Base-by-base conservation (phyloP, 2,797 vertebrate genomes). In the Acipenser transmontanus region DNA sequence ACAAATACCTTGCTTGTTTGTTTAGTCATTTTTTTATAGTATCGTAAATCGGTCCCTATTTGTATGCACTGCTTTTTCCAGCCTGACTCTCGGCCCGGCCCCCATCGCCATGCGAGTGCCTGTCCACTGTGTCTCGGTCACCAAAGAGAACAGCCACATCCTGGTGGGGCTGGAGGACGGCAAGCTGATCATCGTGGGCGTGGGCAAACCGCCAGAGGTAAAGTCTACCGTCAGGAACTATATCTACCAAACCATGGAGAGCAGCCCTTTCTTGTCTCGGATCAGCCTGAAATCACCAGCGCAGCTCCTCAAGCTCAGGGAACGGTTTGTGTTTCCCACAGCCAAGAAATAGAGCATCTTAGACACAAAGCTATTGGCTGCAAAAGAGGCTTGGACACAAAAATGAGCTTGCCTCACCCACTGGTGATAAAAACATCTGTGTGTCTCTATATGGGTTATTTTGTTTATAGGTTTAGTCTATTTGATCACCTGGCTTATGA, bases 171-270 rank as follows among this genome's bases (percentile, higher is more conserved):
- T 99, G 69, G 87, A 95, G 80, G 96, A 99, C 0, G 97, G 97
- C 77, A 98, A 97, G 84, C 88, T 99, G 86, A 99, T 99, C 87
- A 88, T 98, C 73, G 89, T 98, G 71, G 96, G 95, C 74, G 94
- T 96, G 80, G 97, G 95, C 72, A 95, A 94, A 76, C 97, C 94
- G 49, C 89, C 95, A 60, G 96, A 99, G 95, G 97, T 98, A 95
- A 98, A 92, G 82, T 85, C 82, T 81, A 92, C 86, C 56, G 82
- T 93, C 82, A 87, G 85, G 82, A 93, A 91, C 91, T 92, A 93
- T 85, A 86, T 94, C 84, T 90, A 89, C 77, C 81, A 80, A 83
- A 88, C 88, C 79, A 81, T 94, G 82, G 89, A 90, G 82, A 91
- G 91, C 72, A 88, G 89, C 70, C 92, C 89, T 68, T 82, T 87